phyloP scores from a whole-genome alignment of 1,140 invertebrate genomes.

The Drosophila pruinosa region DNA sequence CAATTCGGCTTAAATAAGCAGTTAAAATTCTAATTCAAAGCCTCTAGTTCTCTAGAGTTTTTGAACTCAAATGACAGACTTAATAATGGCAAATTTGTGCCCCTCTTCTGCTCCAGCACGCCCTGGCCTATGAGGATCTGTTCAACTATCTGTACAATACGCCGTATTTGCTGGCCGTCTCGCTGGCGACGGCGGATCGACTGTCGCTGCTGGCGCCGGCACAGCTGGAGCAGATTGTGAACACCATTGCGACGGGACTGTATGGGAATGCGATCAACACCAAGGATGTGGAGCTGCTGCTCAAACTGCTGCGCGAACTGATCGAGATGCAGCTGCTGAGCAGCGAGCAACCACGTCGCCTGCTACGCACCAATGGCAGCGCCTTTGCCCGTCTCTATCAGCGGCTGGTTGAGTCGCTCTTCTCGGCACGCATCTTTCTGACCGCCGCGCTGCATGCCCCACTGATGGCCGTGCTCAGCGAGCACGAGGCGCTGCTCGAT shows the following conservation, averaged over 20 bases:
- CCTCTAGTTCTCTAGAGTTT: too few species aligned
- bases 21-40: too few species aligned
- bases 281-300: constrained; percentile 91
- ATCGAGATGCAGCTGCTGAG: constrained; percentile 92
- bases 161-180: constrained; percentile 91
- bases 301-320: constrained; percentile 91
- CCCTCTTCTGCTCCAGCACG: constrained; percentile 85
- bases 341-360: constrained; percentile 91
- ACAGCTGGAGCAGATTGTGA: constrained; percentile 87
- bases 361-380: constrained; percentile 92
- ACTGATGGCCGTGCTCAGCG: constrained; percentile 95
- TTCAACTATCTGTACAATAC: constrained; percentile 90
- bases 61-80: too few species aligned
- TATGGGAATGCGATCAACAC: constrained; percentile 92
- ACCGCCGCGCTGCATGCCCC: constrained; percentile 95
- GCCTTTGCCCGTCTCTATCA: constrained; percentile 96
- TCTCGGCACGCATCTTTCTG: constrained; percentile 95
- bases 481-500: constrained; percentile 96
- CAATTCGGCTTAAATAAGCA: too few species aligned
- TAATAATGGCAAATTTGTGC: neutral
- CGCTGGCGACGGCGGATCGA: constrained; percentile 91
- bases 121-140: constrained; percentile 90
- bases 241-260: constrained; percentile 91
- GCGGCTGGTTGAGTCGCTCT: constrained; percentile 94
- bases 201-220: constrained; percentile 84